These are phyloP conservation scores for Plecturocebus donacophilus DNA, from an alignment of 2,113 vertebrate species.

Conservation along the genomic window DNA sequence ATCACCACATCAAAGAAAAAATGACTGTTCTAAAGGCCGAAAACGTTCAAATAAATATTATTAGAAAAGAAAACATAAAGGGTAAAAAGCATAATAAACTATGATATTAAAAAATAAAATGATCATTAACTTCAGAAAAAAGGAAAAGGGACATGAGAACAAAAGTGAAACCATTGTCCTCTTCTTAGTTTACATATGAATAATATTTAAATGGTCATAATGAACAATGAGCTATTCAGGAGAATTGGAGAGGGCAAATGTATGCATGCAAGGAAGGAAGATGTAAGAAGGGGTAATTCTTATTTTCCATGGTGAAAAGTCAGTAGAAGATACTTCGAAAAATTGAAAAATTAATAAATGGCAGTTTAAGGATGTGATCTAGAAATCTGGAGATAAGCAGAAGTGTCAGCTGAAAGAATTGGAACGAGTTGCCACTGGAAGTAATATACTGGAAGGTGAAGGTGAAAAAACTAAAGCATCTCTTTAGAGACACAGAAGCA, in stretches of 20 bases:
- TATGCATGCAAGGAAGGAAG: neutral
- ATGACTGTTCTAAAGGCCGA: neutral
- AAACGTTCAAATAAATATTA: neutral
- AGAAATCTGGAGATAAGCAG: neutral
- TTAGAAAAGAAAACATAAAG: neutral
- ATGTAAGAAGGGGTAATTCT: neutral
- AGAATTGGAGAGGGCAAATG: neutral
- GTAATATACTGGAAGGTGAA: neutral
- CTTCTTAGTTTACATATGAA: neutral
- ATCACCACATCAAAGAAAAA: neutral
- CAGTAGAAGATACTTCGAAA: neutral
- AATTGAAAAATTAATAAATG: neutral
- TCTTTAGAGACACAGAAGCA: neutral
- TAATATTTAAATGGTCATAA: neutral
- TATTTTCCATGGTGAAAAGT: neutral
- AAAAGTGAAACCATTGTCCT: neutral
- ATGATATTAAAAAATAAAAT: neutral
- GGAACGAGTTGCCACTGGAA: neutral
- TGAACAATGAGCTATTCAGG: neutral
- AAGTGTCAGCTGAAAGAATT: neutral
- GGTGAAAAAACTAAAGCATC: neutral
- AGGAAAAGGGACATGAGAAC: neutral
- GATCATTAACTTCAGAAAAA: neutral
- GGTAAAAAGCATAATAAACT: neutral
- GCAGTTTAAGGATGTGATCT: neutral